These are phyloP conservation scores for Tetrax tetrax DNA, from an alignment of 2,113 vertebrate genomes.

Conservation along the genomic window DNA sequence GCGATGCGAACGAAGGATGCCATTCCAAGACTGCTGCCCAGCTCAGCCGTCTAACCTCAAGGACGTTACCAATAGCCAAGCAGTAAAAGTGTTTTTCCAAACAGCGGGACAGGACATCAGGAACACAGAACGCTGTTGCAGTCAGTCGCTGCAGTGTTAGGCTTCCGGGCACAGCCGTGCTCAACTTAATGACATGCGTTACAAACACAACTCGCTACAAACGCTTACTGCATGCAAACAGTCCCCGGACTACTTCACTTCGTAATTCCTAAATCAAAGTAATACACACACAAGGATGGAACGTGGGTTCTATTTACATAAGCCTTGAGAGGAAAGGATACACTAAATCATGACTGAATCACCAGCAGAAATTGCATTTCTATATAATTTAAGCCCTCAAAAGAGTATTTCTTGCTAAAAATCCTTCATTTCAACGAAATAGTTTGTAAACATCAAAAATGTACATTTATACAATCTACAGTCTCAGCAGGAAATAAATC, in stretches of 20 bases:
- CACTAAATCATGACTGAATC: constrained; percentile 53
- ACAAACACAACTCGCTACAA: constrained; percentile 66
- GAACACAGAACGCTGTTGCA: neutral
- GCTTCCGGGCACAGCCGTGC: constrained; percentile 55
- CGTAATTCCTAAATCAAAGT: constrained; percentile 25
- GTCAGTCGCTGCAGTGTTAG: constrained; percentile 29
- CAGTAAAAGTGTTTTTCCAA: neutral
- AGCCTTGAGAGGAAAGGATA: constrained; percentile 18
- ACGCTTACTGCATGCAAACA: constrained; percentile 78
- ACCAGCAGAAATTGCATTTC: constrained; percentile 53
- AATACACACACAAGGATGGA: constrained; percentile 10
- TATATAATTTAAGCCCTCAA: constrained; percentile 36
- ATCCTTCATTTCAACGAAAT: neutral
- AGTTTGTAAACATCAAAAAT: constrained; percentile 46
- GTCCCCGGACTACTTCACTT: constrained; percentile 41
- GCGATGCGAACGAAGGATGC: neutral
- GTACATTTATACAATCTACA: constrained; percentile 71
- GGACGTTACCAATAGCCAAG: neutral
- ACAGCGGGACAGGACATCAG: neutral
- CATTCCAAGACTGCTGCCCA: neutral
- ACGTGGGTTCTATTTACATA: constrained; percentile 16
- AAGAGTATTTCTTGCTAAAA: neutral
- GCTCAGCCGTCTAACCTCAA: neutral
- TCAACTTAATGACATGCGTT: constrained; percentile 69
- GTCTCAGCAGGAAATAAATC: constrained; percentile 92